Conservation (phyloP, 1,140 invertebrate species). For the Drosophila cardini region DNA sequence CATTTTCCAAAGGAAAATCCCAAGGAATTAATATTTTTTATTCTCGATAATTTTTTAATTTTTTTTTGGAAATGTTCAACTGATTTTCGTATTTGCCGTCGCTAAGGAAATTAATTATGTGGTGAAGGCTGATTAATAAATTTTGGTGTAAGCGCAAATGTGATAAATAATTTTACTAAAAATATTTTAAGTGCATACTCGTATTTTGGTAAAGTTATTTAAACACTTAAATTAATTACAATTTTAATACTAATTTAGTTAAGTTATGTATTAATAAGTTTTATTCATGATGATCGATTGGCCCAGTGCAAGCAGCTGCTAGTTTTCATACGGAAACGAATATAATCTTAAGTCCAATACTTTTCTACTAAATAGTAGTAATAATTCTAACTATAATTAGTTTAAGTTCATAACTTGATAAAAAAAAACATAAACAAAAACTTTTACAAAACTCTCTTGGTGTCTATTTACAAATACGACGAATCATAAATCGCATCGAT, state of each 20-base stretch:
- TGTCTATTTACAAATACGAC: slow-evolving; percentile 72
- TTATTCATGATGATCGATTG: slow-evolving; percentile 42
- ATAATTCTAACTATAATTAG: slow-evolving; percentile 30
- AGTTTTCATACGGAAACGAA: slow-evolving; percentile 68
- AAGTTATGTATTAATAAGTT: slow-evolving; percentile 18
- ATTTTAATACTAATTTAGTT: slow-evolving; percentile 35
- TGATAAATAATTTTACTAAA: slow-evolving; percentile 79
- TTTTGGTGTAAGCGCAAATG: slow-evolving; percentile 78
- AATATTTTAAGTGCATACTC: slow-evolving; percentile 59
- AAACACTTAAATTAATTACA: slow-evolving; percentile 34
- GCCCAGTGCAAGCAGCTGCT: slow-evolving; percentile 65
- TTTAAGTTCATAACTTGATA: slow-evolving; percentile 27
- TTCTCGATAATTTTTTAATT: slow-evolving; percentile 39
- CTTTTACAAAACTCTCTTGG: slow-evolving; percentile 77
- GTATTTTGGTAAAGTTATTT: slow-evolving; percentile 62
- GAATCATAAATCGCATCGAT: slow-evolving; percentile 53
- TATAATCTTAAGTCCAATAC: slow-evolving; percentile 58
- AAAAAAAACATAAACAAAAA: slow-evolving; percentile 1
- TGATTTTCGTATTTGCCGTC: slow-evolving; percentile 59
- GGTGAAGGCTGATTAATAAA: slow-evolving; percentile 36
- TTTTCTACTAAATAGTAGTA: slow-evolving; percentile 54
- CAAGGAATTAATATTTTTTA: slow-evolving; percentile 21
- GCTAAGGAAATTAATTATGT: slow-evolving; percentile 14
- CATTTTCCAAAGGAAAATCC: slow-evolving; percentile 61
- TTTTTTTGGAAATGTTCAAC: slow-evolving; percentile 53